Conservation (phyloP, 1,140 invertebrate genomes). For the Cyrtorhinus lividipennis region DNA sequence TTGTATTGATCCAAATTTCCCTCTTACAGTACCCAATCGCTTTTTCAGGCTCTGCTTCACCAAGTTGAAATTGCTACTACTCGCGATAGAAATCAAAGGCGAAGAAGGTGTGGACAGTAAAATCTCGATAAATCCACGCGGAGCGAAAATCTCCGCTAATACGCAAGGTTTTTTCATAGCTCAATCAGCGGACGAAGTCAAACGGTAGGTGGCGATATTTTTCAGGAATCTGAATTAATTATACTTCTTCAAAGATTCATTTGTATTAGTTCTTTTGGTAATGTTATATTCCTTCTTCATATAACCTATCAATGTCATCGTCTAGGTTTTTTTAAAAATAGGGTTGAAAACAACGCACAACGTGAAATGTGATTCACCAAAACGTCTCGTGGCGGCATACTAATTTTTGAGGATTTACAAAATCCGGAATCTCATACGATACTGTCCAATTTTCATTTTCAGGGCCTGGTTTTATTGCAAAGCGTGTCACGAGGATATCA, state of each 20-base stretch:
- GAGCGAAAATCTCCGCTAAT: constrained; percentile 91
- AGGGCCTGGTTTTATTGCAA: constrained; percentile 99
- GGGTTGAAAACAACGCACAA: too few species aligned
- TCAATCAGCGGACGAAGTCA: constrained; percentile 98
- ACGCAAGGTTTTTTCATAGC: constrained; percentile 99
- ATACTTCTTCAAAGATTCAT: too few species aligned
- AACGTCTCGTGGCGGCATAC: too few species aligned
- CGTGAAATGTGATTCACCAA: too few species aligned
- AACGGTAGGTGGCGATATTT: constrained; percentile 87
- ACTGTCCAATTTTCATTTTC: constrained; percentile 31
- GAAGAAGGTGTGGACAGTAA: constrained; percentile 87
- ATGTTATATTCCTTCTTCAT: too few species aligned
- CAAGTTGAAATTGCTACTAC: constrained; percentile 87
- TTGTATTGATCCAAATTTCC: too few species aligned
- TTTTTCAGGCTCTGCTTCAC: constrained; percentile 88
- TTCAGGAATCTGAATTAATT: too few species aligned
- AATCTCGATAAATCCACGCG: constrained; percentile 96
- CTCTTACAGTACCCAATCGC: neutral
- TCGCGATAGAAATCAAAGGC: constrained; percentile 96
- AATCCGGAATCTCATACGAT: neutral
- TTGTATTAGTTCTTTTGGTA: too few species aligned
- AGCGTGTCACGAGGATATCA: constrained; percentile 95
- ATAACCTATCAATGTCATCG: too few species aligned
- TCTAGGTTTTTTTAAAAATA: too few species aligned
- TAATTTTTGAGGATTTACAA: too few species aligned